Percentiles rank a stretch among this genome's conserved stretches.
phyloP scores from a whole-genome alignment of 2,888 invertebrate species.

The Oscheius onirici region DNA sequence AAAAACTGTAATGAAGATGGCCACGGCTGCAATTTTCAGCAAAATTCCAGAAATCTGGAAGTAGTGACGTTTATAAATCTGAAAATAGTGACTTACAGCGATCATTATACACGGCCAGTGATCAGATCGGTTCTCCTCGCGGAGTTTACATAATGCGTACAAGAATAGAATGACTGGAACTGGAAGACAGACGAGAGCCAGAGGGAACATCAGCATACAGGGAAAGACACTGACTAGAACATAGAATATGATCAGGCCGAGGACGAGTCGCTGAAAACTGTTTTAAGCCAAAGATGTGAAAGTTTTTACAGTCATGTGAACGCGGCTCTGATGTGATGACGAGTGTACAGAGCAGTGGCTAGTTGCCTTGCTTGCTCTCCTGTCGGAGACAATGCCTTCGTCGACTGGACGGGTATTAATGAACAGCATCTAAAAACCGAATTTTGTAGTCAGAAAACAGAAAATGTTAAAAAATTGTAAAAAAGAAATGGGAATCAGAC shows the following conservation, averaged over 20 bases:
- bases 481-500: background rate
- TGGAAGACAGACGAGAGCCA: slow-evolving; percentile 43
- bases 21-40: slow-evolving; percentile 51
- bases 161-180: slow-evolving; percentile 48
- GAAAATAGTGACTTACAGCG: slow-evolving; percentile 34
- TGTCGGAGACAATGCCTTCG: slow-evolving; percentile 36
- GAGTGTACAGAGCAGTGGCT: slow-evolving; percentile 25
- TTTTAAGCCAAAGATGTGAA: no score
- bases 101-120: slow-evolving; percentile 54
- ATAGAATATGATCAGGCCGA: slow-evolving; percentile 49
- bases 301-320: slow-evolving; percentile 30
- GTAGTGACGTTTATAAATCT: background rate
- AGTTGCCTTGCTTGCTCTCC: slow-evolving; percentile 32
- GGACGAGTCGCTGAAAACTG: slow-evolving; percentile 46
- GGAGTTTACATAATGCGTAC: slow-evolving; percentile 46
- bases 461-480: background rate
- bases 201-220: slow-evolving; percentile 46
- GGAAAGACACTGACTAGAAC: slow-evolving; percentile 52
- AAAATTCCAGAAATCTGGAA: slow-evolving; percentile 48
- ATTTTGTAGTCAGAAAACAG: background rate
- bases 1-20: slow-evolving; percentile 50
- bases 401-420: slow-evolving; percentile 56
- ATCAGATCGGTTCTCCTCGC: slow-evolving; percentile 37
- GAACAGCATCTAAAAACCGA: slow-evolving; percentile 43
- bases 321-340: slow-evolving; percentile 3